A percentile compares a stretch with the other conserved stretches of the same genome.
Conservation (phyloP, 2,113 vertebrate genomes). For the Calonectris borealis region DNA sequence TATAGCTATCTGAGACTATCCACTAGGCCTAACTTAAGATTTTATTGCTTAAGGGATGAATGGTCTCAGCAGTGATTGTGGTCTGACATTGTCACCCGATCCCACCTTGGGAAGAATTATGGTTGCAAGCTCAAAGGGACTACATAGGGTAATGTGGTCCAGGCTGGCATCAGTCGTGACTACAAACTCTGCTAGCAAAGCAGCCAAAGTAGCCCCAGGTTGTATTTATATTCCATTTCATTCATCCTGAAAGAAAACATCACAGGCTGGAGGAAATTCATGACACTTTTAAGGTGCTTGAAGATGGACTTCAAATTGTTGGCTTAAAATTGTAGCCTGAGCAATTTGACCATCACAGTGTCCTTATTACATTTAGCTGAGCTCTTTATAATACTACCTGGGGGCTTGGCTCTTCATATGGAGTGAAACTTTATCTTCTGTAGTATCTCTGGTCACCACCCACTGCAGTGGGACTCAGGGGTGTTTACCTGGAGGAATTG, state of each 20-base stretch:
- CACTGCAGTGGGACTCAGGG: background rate
- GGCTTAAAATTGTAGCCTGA: background rate
- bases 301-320: background rate
- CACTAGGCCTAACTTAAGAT: background rate
- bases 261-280: background rate
- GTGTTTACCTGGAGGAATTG: background rate
- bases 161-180: background rate
- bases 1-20: background rate
- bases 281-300: background rate
- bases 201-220: background rate
- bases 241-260: background rate
- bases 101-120: background rate
- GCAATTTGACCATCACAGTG: background rate
- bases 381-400: background rate
- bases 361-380: background rate
- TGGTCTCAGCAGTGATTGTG: background rate
- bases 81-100: background rate
- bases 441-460: background rate
- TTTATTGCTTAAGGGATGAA: background rate
- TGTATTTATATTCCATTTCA: background rate
- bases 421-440: background rate
- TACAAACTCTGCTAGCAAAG: background rate
- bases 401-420: background rate
- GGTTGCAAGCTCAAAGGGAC: background rate
- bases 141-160: background rate